These are phyloP conservation scores for Lepidurus apus DNA, from an alignment of 1,140 invertebrate species.

Conservation along the genomic window DNA sequence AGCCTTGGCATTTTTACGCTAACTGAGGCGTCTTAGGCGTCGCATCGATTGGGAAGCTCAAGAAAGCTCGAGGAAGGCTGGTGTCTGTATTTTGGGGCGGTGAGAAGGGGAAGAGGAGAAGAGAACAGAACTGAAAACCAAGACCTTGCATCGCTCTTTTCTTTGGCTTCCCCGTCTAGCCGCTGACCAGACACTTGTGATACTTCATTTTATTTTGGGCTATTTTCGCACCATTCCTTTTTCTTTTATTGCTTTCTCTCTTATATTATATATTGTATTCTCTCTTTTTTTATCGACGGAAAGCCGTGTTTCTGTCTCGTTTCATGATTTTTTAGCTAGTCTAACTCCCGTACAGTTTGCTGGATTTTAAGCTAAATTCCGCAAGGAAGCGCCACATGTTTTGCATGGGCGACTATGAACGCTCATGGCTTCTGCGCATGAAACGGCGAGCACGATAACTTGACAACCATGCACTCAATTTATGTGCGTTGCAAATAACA, in stretches of 20 bases:
- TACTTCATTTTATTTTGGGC: too few species aligned
- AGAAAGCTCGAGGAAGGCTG: neutral
- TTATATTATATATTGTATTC: neutral
- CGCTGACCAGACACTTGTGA: too few species aligned
- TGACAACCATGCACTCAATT: neutral
- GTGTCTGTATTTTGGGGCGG: too few species aligned
- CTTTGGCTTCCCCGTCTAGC: too few species aligned
- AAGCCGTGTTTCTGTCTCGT: neutral
- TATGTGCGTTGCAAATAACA: neutral
- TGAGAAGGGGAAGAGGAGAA: too few species aligned
- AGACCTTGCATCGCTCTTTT: too few species aligned
- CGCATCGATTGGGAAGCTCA: neutral
- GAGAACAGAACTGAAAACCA: too few species aligned
- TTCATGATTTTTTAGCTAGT: neutral
- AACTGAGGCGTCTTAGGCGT: neutral
- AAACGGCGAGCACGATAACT: too few species aligned
- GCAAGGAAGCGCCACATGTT: neutral
- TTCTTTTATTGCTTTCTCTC: constrained; percentile 27
- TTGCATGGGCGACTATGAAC: neutral
- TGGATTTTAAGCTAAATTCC: too few species aligned
- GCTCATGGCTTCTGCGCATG: too few species aligned
- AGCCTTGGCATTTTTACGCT: neutral
- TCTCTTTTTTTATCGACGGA: neutral
- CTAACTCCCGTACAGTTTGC: too few species aligned
- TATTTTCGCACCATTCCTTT: neutral